These are phyloP conservation scores for Bradypodion ventrale DNA, from an alignment of 2,797 vertebrate species.

Conservation along the genomic window DNA sequence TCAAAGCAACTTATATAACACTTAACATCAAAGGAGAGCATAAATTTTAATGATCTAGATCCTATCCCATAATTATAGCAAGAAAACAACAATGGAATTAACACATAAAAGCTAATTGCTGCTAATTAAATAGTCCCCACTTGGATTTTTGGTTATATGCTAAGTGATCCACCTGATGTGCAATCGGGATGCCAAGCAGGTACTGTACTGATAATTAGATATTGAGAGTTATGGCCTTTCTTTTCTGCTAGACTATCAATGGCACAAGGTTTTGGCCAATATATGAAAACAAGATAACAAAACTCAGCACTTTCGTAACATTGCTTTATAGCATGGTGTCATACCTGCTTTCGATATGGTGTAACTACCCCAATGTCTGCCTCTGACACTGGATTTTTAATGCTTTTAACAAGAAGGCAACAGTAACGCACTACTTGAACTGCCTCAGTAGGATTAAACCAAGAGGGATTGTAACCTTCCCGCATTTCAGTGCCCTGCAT, in stretches of 20 bases:
- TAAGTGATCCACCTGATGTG: no score
- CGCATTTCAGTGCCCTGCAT: conserved; percentile 88
- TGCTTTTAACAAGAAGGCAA: conserved; percentile 86
- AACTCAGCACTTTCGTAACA: neutral
- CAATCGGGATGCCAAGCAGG: no score
- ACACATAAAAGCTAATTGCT: no score
- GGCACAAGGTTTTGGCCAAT: neutral
- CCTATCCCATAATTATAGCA: no score
- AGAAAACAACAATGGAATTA: no score
- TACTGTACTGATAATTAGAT: no score
- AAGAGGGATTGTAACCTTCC: conserved; percentile 88
- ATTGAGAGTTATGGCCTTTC: no score
- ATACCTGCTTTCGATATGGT: conserved; percentile 94
- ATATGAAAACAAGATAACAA: neutral
- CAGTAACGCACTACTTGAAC: conserved; percentile 94
- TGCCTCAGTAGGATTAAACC: conserved; percentile 94
- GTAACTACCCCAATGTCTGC: conserved; percentile 89
- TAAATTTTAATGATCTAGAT: no score
- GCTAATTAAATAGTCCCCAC: no score
- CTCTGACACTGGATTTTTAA: conserved; percentile 77
- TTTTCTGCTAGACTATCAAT: no score
- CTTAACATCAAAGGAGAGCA: no score
- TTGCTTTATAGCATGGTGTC: neutral
- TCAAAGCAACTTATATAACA: neutral
- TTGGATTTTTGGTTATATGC: no score